Percentiles rank a stretch among this genome's conserved stretches.
Conservation (phyloP, 1,140 invertebrate genomes). For the Dufourea novaeangliae region DNA sequence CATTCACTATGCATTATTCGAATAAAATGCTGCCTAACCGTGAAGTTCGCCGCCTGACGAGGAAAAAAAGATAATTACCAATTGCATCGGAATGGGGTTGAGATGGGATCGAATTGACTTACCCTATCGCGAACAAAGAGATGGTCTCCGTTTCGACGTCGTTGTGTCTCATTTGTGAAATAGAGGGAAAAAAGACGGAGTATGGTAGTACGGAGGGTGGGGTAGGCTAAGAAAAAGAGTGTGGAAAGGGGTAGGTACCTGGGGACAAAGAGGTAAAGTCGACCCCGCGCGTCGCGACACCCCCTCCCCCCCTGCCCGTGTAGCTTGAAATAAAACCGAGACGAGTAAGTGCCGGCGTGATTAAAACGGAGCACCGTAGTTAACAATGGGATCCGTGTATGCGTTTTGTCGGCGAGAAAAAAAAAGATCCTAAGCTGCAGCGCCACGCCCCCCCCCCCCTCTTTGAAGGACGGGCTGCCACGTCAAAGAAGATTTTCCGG, state of each 20-base stretch:
- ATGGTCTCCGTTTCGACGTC: slow-evolving; percentile 2
- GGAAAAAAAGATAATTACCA: neutral
- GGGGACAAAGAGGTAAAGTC: slow-evolving; percentile 24
- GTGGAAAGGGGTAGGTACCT: too few relatives aligned
- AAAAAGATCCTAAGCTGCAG: neutral
- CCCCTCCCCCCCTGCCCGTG: neutral
- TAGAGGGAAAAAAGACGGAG: neutral
- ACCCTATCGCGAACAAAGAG: slow-evolving; percentile 10
- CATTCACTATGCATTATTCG: too few relatives aligned
- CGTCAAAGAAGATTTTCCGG: slow-evolving; percentile 16
- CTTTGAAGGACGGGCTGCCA: neutral
- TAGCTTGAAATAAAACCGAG: slow-evolving; percentile 34
- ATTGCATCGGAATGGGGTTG: neutral
- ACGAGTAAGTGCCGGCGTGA: slow-evolving; percentile 37
- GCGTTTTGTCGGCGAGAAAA: slow-evolving; percentile 19
- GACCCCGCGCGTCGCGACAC: slow-evolving; percentile 12
- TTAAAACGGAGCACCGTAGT: slow-evolving; percentile 33
- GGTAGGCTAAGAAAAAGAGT: neutral
- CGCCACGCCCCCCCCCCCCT: neutral
- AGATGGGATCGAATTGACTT: slow-evolving; percentile 17
- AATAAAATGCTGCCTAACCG: too few relatives aligned
- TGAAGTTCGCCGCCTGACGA: neutral
- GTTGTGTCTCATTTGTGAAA: slow-evolving; percentile 32
- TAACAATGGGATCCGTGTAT: slow-evolving; percentile 29
- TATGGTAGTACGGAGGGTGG: too few relatives aligned